phyloP scores from a whole-genome alignment of 2,888 invertebrate species.

The Cistogaster globosa region DNA sequence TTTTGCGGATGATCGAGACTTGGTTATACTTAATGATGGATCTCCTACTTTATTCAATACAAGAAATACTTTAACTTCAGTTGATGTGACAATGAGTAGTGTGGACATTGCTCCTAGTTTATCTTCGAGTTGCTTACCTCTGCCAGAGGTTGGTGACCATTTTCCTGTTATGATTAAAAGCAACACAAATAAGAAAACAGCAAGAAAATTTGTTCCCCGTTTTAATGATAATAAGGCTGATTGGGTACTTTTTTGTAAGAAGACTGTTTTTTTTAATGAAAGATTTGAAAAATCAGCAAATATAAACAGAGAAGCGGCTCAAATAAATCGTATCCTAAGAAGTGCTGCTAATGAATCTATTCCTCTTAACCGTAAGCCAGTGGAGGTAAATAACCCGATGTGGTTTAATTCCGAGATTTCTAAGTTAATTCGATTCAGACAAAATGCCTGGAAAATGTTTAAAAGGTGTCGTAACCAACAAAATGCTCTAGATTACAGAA shows the following conservation, averaged over 20 bases:
- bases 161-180: too few relatives aligned
- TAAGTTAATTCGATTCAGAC: background rate
- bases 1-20: background rate
- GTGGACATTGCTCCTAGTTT: conserved; percentile 3
- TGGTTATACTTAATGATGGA: conserved; percentile 11
- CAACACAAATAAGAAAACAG: too few relatives aligned
- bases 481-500: too few relatives aligned
- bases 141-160: too few relatives aligned
- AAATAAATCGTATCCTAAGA: conserved; percentile 7
- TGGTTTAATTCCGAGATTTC: conserved; percentile 23
- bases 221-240: too few relatives aligned
- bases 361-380: background rate
- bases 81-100: conserved; percentile 30
- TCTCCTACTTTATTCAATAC: conserved; percentile 29
- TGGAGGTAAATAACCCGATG: background rate
- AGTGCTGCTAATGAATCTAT: conserved; percentile 14
- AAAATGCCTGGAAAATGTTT: too few relatives aligned
- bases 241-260: too few relatives aligned
- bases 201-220: too few relatives aligned
- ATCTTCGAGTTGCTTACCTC: too few relatives aligned
- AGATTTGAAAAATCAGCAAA: background rate
- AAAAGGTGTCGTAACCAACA: too few relatives aligned
- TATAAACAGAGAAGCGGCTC: conserved; percentile 32
- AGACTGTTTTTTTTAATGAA: too few relatives aligned
- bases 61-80: conserved; percentile 10